A percentile compares a stretch with the other conserved stretches of the same genome.
phyloP scores from a whole-genome alignment of 53 echinoderm and acorn worm genomes.

The Actinopyga echinites region DNA sequence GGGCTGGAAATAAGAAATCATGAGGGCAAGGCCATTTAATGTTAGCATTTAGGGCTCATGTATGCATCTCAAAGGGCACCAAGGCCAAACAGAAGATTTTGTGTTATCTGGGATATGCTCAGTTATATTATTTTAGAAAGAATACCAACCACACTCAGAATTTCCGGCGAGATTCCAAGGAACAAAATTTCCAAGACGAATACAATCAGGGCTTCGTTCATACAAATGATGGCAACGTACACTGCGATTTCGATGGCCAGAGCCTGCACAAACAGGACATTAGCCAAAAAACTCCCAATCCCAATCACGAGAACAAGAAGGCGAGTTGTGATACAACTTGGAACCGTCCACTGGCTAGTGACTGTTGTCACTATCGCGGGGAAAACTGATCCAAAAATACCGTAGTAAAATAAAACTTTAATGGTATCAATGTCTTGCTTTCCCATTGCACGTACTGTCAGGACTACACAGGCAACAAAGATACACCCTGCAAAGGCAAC shows the following conservation, averaged over 20 bases:
- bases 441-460: constrained; percentile 16
- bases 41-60: no score
- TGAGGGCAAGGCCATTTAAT: no score
- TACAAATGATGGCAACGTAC: constrained; percentile 13
- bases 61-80: no score
- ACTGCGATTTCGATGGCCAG: constrained; percentile 20
- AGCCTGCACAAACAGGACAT: constrained; percentile 5
- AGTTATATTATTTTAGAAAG: no score
- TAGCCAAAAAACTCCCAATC: neutral
- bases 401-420: constrained; percentile 27
- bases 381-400: neutral
- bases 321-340: neutral
- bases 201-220: neutral
- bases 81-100: no score
- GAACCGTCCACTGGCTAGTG: neutral
- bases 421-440: neutral
- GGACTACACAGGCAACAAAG: neutral
- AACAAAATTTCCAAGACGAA: constrained; percentile 19
- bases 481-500: constrained; percentile 16
- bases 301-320: neutral
- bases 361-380: neutral
- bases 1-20: no score
- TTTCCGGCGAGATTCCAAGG: neutral
- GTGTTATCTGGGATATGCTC: no score
- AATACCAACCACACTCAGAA: constrained; percentile 17